Evolutionary conservation across 2,113 vertebrate species (phyloP).

Genomic region (Oxygymnocypris stewartii): DNA sequence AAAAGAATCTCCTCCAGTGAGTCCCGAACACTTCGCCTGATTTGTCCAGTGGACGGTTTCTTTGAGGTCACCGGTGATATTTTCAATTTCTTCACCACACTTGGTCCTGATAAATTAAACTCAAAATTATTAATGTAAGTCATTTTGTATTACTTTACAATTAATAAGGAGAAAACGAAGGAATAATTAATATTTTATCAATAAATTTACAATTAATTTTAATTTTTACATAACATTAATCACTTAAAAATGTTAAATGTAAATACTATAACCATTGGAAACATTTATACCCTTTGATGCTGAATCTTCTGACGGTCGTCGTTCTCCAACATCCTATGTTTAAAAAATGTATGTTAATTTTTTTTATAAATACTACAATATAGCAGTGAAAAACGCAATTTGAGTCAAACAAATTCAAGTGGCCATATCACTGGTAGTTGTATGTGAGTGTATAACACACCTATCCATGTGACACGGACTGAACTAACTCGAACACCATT

Average conservation of each 20-base stretch:
- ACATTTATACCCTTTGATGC: constrained; percentile 68
- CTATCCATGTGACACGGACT: too few relatives aligned
- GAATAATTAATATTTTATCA: too few relatives aligned
- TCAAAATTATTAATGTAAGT: background rate
- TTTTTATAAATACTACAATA: background rate
- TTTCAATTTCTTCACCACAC: constrained; percentile 82
- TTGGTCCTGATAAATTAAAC: constrained; percentile 72
- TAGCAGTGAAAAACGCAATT: background rate
- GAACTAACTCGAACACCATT: constrained; percentile 26
- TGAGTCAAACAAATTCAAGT: constrained; percentile 17
- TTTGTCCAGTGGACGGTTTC: constrained; percentile 92
- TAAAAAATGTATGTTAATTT: too few relatives aligned
- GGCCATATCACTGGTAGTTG: background rate
- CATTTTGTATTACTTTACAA: background rate
- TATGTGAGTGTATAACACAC: background rate
- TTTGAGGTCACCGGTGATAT: constrained; percentile 75
- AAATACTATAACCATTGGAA: background rate
- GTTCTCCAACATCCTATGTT: constrained; percentile 69
- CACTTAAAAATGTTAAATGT: too few relatives aligned
- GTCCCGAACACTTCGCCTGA: constrained; percentile 91
- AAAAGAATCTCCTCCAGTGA: constrained; percentile 93
- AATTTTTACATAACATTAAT: too few relatives aligned
- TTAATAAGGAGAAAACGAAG: background rate
- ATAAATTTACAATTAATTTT: too few relatives aligned
- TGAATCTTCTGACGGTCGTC: constrained; percentile 64